These are phyloP conservation scores for Stigmatopora nigra DNA, from an alignment of 2,113 vertebrate species.

Conservation along the genomic window DNA sequence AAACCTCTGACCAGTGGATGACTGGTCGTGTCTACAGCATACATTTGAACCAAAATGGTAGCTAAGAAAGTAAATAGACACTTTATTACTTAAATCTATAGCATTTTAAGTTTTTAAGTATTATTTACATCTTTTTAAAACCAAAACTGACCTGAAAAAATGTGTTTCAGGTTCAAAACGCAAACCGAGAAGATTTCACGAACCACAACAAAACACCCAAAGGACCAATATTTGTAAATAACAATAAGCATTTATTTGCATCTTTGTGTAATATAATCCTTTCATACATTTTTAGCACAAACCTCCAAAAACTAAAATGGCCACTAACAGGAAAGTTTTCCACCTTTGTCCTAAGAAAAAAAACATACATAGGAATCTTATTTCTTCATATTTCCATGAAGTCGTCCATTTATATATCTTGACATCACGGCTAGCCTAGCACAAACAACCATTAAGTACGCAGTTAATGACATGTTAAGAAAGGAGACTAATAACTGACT, in stretches of 20 bases:
- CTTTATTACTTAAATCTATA: no score
- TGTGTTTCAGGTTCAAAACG: no score
- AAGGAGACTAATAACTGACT: slow-evolving; percentile 21
- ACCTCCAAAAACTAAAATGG: slow-evolving; percentile 1
- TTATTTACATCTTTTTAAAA: no score
- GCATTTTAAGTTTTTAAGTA: background rate
- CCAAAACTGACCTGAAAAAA: no score
- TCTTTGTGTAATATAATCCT: background rate
- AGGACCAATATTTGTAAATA: background rate
- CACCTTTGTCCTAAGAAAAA: background rate
- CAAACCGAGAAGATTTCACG: background rate
- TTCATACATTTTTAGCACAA: background rate
- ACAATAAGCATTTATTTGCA: background rate
- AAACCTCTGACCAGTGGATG: no score
- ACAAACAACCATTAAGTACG: background rate
- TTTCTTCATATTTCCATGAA: background rate
- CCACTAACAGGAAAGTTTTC: background rate
- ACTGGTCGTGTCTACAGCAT: background rate
- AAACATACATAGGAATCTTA: background rate
- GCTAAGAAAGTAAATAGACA: no score
- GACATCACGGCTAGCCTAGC: background rate
- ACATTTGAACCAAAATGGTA: no score
- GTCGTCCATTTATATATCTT: background rate
- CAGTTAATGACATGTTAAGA: slow-evolving; percentile 46
- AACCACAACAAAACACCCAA: background rate